Evolutionary conservation across 2,113 vertebrate genomes (phyloP), one percentile per base, ranked within the genome.

Genomic region (Vulpes ferrilata): DNA sequence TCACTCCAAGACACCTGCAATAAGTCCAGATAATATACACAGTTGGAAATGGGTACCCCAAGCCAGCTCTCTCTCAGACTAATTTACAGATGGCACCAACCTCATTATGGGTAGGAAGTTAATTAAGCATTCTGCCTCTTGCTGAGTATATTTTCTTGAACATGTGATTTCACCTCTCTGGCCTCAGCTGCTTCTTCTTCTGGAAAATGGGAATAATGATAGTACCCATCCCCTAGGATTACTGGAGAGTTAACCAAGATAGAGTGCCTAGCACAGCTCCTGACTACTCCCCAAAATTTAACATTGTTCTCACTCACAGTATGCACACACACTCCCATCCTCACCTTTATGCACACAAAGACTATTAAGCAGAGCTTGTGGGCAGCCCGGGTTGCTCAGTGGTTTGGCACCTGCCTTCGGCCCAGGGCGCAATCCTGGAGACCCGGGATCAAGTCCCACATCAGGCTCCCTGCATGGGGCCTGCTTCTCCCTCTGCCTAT

Each of bases 161-260:
- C 30, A 51, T 43, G 9, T 3, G 25, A 74, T 79, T 89, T 82
- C 30, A 65, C 23, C 38, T 73, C 67, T 81, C 38, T 38, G 32
- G 60, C 48, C 32, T 90, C 48, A 17, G 27, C 9, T 38, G 64
- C 83, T 92, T 69, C 83, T 92, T 82, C 71, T 97, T 76, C 59
- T 73, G 23, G 57, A 74, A 96, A 89, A 82, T 65, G 27, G 64
- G 35, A 55, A 35, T 67, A 76, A 92, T 53, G 85, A 78, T 22
- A 57, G 48, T 35, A 69, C 8, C n/a, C 71, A 20, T 82, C 27
- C 51, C 55, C 25, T 4, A 64, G 25, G 4, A 86, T 53, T 86
- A 43, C 2, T 86, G 35, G 43, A 91, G 51, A 92, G 78, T 32
- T 62, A 76, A 96, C 51, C 7, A 90, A 84, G 55, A 76, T 30